Base-by-base conservation (phyloP, 2,888 invertebrate species). In the Aphodius sticticus region DNA sequence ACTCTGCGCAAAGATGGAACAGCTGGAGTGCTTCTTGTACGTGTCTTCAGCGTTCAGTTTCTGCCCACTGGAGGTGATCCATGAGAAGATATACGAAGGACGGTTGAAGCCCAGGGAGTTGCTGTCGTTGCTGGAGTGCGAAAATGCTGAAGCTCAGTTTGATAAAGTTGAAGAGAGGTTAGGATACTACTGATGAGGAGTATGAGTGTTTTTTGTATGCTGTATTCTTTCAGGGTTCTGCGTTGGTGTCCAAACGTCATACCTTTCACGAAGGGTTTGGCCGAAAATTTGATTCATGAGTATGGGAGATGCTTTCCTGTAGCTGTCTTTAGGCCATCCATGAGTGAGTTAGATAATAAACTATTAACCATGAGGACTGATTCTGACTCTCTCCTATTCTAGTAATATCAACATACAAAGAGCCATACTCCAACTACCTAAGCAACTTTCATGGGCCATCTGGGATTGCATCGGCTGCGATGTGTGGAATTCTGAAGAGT, bases 391-490 rank as follows among this genome's bases (percentile, higher is more conserved):
- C 38, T 12, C 85, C 1, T 16, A 16, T 70, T 70, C 70, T 70
- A 93, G 93, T 93, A 12, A 89, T 93, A 80, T 92, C 93, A 2
- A 92, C 95, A 0, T 95, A 94, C 85, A 92, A 92, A 76, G 95
- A 95, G 87, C 96, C 96, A 0, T 89, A 95, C 0, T 90, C 93
- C 82, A 96, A 96, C 0, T 98, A 97, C 97, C 95, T 96, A 15
- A 97, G 97, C 89, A 98, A 97, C 86, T 92, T 96, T 84, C 97
- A 97, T 86, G 97, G 97, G 5, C 96, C 97, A 0, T 96, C 96
- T 6, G 97, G 93, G 0, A 91, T 92, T 70, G 93, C 93, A 82
- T 91, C 94, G 12, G 95, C 94, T 0, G 93, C 94, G 5, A 95
- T 96, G 0, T 94, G 94, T 35, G 97, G 97, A 80, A 92, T 96